A percentile compares a stretch with the other conserved stretches of the same genome.
Evolutionary conservation across 2,888 invertebrate species (phyloP).

Genomic region (Silvanus unidentatus): DNA sequence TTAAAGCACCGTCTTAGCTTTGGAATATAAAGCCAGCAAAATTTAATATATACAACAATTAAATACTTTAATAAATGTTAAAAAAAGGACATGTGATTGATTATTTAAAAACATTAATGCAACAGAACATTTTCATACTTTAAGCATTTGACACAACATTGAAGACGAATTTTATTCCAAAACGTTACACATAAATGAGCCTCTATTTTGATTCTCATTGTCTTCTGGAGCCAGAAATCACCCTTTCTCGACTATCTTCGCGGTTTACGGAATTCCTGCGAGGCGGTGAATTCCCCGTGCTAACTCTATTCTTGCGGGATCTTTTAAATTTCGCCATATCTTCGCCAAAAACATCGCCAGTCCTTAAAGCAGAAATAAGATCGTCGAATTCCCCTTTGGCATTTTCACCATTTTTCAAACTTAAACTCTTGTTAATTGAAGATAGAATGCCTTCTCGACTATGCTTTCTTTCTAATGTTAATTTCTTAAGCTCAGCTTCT

Average conservation of each 20-base stretch:
- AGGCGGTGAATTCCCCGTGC: constrained; percentile 56
- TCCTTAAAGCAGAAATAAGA: constrained; percentile 86
- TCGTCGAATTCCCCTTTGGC: constrained; percentile 92
- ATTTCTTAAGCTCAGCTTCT: constrained; percentile 83
- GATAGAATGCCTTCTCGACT: constrained; percentile 70
- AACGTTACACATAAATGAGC: too few relatives aligned
- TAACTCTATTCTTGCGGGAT: constrained; percentile 61
- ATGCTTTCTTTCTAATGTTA: constrained; percentile 81
- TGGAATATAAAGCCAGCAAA: too few relatives aligned
- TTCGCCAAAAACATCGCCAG: constrained; percentile 93
- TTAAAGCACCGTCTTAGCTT: too few relatives aligned
- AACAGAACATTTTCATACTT: too few relatives aligned
- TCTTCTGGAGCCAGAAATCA: constrained; percentile 33
- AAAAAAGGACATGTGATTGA: too few relatives aligned
- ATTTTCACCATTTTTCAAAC: constrained; percentile 56
- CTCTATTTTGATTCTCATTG: neutral
- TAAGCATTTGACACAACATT: too few relatives aligned
- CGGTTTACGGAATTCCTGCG: constrained; percentile 57
- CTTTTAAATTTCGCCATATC: constrained; percentile 90
- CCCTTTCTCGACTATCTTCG: constrained; percentile 64
- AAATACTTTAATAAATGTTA: too few relatives aligned
- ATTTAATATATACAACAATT: too few relatives aligned
- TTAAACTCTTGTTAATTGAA: constrained; percentile 67
- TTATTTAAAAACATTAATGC: too few relatives aligned
- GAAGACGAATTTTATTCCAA: too few relatives aligned